Conservation (phyloP, 2,888 invertebrate species). For the Tiphia femorata region DNA sequence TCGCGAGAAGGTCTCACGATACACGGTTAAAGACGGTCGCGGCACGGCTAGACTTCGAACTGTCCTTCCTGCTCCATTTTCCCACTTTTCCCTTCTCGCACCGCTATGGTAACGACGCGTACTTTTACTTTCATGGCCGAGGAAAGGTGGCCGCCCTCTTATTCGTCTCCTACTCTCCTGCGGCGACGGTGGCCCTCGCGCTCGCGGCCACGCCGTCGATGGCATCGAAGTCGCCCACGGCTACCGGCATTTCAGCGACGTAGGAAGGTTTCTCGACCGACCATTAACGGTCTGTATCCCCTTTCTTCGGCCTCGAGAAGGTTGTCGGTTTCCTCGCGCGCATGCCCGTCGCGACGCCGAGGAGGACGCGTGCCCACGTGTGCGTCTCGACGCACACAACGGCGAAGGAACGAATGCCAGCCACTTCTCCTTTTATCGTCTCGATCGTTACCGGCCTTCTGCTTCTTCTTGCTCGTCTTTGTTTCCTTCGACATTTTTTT, state of each 20-base stretch:
- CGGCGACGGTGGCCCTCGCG: constrained; percentile 5
- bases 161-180: too few relatives aligned
- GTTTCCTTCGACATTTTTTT: too few relatives aligned
- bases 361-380: background rate
- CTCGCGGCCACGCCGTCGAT: constrained; percentile 19
- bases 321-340: constrained; percentile 13
- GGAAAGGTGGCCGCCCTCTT: too few relatives aligned
- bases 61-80: constrained; percentile 41
- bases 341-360: background rate
- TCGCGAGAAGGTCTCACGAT: too few relatives aligned
- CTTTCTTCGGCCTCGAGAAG: constrained; percentile 43
- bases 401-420: background rate
- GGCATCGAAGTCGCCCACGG: too few relatives aligned
- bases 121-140: constrained; percentile 52
- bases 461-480: too few relatives aligned
- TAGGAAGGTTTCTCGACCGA: constrained; percentile 44
- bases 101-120: background rate
- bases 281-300: constrained; percentile 40
- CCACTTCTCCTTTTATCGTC: too few relatives aligned
- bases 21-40: background rate
- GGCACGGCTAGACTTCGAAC: background rate
- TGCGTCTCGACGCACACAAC: background rate
- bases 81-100: constrained; percentile 23
- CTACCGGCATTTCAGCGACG: constrained; percentile 40
- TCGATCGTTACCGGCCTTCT: too few relatives aligned